Evolutionary conservation across 2,113 vertebrate species (phyloP).

Genomic region (Aspidoscelis tigris): DNA sequence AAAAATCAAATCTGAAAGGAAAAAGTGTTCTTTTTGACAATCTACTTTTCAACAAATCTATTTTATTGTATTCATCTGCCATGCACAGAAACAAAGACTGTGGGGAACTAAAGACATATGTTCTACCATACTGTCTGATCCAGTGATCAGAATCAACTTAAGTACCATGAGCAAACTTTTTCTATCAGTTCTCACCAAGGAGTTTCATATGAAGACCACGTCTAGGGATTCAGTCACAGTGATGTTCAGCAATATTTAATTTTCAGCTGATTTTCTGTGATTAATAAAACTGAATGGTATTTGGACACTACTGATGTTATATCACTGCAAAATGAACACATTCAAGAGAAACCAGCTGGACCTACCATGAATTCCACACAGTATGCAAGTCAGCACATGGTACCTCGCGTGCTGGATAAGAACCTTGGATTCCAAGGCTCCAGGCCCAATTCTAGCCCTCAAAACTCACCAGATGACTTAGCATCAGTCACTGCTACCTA

Average conservation of each 20-base stretch:
- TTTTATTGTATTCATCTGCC: not conserved
- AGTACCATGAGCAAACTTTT: not conserved
- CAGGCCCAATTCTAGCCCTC: too few relatives aligned
- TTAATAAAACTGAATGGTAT: not conserved
- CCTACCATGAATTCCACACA: too few relatives aligned
- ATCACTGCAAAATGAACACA: not conserved
- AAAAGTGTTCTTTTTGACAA: too few relatives aligned
- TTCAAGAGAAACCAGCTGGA: not conserved
- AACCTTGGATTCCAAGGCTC: too few relatives aligned
- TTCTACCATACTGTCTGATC: not conserved
- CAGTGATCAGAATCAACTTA: not conserved
- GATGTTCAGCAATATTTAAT: not conserved
- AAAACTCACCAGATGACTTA: too few relatives aligned
- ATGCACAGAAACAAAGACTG: not conserved
- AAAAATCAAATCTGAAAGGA: too few relatives aligned
- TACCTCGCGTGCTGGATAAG: too few relatives aligned
- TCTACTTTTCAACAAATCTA: not conserved
- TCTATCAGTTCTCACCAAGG: too few relatives aligned
- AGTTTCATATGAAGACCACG: not conserved
- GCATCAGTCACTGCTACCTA: too few relatives aligned
- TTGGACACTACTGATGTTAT: not conserved
- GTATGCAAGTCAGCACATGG: too few relatives aligned
- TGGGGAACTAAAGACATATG: not conserved
- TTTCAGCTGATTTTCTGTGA: not conserved
- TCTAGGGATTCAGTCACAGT: not conserved